Conservation (phyloP, 2,113 vertebrate species). For the Casuarius casuarius region DNA sequence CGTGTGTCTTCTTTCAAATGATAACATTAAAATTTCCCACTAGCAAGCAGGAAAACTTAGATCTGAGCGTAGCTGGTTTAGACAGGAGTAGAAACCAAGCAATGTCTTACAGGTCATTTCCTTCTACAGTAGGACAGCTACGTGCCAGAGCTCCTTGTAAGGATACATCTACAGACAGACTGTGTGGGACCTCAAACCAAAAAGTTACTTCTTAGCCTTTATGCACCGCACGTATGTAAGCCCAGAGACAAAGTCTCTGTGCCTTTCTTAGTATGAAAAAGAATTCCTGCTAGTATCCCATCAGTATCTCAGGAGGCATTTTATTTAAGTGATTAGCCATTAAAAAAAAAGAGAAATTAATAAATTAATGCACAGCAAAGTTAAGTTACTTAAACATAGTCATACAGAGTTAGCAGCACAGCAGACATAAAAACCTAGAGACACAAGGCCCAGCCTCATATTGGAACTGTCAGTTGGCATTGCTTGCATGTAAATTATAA, state of each 20-base stretch:
- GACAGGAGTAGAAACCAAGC: neutral
- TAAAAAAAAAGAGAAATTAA: neutral
- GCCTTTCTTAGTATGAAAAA: neutral
- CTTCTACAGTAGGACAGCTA: neutral
- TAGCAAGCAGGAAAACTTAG: neutral
- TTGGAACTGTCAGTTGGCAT: neutral
- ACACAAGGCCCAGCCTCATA: neutral
- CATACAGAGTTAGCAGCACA: neutral
- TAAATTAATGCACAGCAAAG: neutral
- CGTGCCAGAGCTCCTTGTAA: neutral
- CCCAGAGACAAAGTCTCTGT: neutral
- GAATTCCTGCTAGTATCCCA: neutral
- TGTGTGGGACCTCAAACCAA: neutral
- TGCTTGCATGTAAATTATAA: neutral
- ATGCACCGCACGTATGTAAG: accelerated
- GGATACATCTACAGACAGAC: neutral
- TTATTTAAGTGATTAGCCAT: too few relatives aligned
- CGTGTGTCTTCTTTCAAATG: neutral
- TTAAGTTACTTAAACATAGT: neutral
- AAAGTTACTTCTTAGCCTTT: neutral
- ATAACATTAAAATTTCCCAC: neutral
- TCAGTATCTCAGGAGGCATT: neutral
- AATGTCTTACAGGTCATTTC: neutral
- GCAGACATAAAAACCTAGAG: neutral
- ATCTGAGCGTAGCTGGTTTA: neutral